Conservation (phyloP, 1,140 invertebrate genomes). For the Megalonaias nervosa region DNA sequence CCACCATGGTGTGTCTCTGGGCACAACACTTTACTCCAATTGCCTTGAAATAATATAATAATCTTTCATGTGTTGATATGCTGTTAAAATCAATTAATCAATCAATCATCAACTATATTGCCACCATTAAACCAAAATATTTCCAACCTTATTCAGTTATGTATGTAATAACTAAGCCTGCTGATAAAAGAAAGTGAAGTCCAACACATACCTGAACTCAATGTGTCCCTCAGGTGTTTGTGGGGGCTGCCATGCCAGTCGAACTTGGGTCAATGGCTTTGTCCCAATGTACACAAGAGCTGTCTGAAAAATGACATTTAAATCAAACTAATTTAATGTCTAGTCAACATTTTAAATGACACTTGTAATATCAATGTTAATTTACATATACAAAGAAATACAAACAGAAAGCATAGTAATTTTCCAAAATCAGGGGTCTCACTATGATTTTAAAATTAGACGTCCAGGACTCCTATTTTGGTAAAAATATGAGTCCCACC, state of each 20-base stretch:
- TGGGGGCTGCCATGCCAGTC: slow-evolving; percentile 23
- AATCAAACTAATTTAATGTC: background rate
- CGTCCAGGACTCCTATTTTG: too few relatives aligned
- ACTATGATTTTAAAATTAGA: background rate
- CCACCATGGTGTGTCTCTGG: too few relatives aligned
- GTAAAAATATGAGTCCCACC: too few relatives aligned
- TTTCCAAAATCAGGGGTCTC: background rate
- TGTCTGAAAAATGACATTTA: slow-evolving; percentile 19
- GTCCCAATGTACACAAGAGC: slow-evolving; percentile 25
- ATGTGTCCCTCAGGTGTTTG: slow-evolving; percentile 27
- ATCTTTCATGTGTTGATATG: background rate
- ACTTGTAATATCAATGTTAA: background rate
- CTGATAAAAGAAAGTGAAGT: too few relatives aligned
- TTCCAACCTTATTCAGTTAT: background rate
- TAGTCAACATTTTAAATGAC: background rate
- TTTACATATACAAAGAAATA: background rate
- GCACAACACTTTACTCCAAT: too few relatives aligned
- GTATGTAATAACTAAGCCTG: background rate
- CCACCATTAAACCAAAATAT: background rate
- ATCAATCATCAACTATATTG: background rate
- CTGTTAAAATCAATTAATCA: background rate
- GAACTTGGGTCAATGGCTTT: slow-evolving; percentile 13
- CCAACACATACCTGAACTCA: slow-evolving; percentile 28
- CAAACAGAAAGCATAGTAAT: background rate
- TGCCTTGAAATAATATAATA: background rate